phyloP scores from a whole-genome alignment of 2,113 vertebrate species.

The Benitochromis conjunctus region DNA sequence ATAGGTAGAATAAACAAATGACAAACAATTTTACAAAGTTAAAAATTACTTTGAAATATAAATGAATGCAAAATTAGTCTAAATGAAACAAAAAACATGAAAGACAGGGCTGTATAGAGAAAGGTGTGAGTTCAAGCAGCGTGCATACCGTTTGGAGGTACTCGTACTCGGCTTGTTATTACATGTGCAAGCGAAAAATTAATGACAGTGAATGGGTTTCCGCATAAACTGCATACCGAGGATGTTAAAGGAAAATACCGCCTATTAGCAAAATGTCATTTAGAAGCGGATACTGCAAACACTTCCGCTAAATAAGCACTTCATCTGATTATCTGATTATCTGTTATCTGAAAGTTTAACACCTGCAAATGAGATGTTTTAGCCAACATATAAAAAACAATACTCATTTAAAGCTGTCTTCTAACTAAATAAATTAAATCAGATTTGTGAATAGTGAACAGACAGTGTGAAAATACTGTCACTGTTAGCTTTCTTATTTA shows the following conservation, averaged over 20 bases:
- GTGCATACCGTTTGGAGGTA: background rate
- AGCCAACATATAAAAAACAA: background rate
- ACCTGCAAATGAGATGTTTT: background rate
- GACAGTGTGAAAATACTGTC: background rate
- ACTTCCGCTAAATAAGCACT: slow-evolving; percentile 23
- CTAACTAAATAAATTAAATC: background rate
- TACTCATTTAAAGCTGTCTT: background rate
- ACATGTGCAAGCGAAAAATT: slow-evolving; percentile 29
- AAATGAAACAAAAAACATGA: background rate
- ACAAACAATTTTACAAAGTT: background rate
- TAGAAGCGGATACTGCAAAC: background rate
- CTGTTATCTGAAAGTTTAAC: background rate
- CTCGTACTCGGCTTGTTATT: slow-evolving; percentile 25
- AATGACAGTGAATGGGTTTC: slow-evolving; percentile 51
- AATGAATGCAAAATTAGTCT: background rate
- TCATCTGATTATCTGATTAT: background rate
- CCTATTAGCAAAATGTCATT: background rate
- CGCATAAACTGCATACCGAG: slow-evolving; percentile 49
- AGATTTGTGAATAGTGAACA: background rate
- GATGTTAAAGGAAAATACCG: background rate
- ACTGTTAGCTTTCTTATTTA: background rate
- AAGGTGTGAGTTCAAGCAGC: background rate
- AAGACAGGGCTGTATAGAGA: background rate
- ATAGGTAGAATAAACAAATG: background rate
- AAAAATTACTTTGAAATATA: background rate